Conservation (phyloP, 92 coral and sea anemone species). For the Porites evermanni region DNA sequence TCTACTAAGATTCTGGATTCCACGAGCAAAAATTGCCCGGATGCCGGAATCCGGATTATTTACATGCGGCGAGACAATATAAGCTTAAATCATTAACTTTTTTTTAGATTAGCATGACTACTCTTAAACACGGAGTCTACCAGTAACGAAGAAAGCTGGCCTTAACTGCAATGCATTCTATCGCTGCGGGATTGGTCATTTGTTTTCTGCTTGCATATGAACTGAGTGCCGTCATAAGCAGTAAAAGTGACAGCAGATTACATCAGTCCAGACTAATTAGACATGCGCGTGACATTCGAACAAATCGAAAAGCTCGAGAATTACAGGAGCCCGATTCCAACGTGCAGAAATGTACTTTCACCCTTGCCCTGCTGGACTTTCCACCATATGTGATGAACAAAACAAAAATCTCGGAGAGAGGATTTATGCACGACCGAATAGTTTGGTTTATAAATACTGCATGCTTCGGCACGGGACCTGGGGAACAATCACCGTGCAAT, state of each 20-base stretch:
- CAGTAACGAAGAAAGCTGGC: not conserved
- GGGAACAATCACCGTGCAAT: not conserved
- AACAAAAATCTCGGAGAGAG: not conserved
- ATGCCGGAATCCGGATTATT: too few relatives aligned
- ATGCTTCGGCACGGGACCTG: not conserved
- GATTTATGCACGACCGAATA: slow-evolving; percentile 9
- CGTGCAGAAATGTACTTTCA: not conserved
- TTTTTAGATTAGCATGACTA: not conserved
- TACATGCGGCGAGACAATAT: too few relatives aligned
- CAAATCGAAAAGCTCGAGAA: slow-evolving; percentile 19
- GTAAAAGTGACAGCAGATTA: not conserved
- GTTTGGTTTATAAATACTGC: slow-evolving; percentile 4
- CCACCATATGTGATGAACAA: slow-evolving; percentile 40
- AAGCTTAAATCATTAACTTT: not conserved
- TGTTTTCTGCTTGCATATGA: not conserved
- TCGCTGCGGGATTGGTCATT: not conserved
- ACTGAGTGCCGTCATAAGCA: slow-evolving; percentile 5
- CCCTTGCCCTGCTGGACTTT: slow-evolving; percentile 25
- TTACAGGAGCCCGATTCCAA: not conserved
- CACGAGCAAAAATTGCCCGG: too few relatives aligned
- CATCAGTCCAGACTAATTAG: not conserved
- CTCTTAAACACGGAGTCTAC: not conserved
- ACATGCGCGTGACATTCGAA: slow-evolving; percentile 4
- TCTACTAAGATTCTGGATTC: too few relatives aligned
- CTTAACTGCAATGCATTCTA: not conserved